A percentile compares a stretch with the other conserved stretches of the same genome.
phyloP scores from a whole-genome alignment of 2,797 vertebrate species.

The Lateolabrax maculatus region DNA sequence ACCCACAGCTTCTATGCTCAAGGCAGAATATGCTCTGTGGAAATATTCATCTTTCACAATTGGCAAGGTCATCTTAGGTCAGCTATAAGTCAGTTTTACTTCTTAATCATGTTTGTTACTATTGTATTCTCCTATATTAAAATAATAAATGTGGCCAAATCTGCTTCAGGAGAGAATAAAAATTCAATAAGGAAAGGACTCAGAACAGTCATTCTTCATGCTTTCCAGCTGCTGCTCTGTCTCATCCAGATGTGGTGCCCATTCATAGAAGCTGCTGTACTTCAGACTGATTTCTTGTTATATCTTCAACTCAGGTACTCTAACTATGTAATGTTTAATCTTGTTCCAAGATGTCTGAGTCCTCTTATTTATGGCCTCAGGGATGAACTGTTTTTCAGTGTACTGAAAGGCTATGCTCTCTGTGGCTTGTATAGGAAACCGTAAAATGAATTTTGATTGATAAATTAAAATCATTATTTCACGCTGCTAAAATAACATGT shows the following conservation, averaged over 20 bases:
- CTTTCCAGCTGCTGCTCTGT: constrained; percentile 69
- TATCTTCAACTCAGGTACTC: constrained; percentile 55
- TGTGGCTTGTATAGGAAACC: constrained; percentile 23
- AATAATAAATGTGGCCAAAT: constrained; percentile 65
- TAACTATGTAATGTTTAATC: constrained; percentile 66
- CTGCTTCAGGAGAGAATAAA: constrained; percentile 63
- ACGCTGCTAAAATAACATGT: too few species aligned
- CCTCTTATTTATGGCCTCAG: constrained; percentile 79
- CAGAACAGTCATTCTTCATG: constrained; percentile 68
- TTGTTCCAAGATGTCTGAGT: constrained; percentile 71
- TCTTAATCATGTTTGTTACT: constrained; percentile 54
- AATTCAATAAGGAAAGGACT: constrained; percentile 60
- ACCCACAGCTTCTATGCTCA: background rate
- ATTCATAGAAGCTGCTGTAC: constrained; percentile 49
- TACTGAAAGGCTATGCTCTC: constrained; percentile 41
- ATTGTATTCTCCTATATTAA: constrained; percentile 64
- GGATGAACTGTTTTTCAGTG: constrained; percentile 59
- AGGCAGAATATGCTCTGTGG: background rate
- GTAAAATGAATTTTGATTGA: too few species aligned
- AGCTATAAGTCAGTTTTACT: constrained; percentile 59
- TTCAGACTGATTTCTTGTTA: constrained; percentile 19
- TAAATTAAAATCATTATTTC: too few species aligned
- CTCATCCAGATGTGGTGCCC: constrained; percentile 67
- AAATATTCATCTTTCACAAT: constrained; percentile 15
- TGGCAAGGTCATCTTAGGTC: constrained; percentile 61